Percentiles rank a stretch among this genome's conserved stretches.
These are phyloP conservation scores for Ylistrum balloti DNA, from an alignment of 1,140 invertebrate species.

Conservation along the genomic window DNA sequence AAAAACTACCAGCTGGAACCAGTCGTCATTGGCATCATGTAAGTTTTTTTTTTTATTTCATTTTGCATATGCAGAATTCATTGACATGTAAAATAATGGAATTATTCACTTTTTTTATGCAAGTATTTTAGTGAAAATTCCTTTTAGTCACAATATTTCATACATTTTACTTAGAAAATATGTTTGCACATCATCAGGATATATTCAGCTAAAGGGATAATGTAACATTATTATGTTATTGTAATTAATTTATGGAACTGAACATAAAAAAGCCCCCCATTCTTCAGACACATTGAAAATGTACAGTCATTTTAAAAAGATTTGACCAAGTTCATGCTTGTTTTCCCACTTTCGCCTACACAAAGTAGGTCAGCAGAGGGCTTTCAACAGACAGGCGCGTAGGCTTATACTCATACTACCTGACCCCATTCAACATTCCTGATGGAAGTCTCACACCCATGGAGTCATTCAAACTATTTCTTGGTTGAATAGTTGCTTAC, in stretches of 20 bases:
- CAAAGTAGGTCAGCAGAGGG: conserved; percentile 37
- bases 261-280: background rate
- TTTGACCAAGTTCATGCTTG: conserved; percentile 11
- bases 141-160: no score
- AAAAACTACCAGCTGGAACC: conserved; percentile 90
- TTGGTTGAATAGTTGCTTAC: background rate
- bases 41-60: conserved; percentile 81
- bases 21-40: conserved; percentile 93
- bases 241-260: no score
- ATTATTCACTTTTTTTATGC: no score
- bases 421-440: conserved; percentile 31
- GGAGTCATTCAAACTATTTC: background rate
- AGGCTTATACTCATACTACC: conserved; percentile 25
- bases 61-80: no score
- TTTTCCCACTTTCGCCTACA: conserved; percentile 22
- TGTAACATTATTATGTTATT: no score
- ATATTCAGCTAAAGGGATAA: no score
- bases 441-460: conserved; percentile 25
- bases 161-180: no score
- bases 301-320: conserved; percentile 29
- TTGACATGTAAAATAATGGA: no score
- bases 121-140: no score
- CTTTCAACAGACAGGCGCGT: conserved; percentile 22
- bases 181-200: no score
- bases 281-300: background rate